phyloP scores from a whole-genome alignment of 2,113 vertebrate genomes.

The Vombatus ursinus region DNA sequence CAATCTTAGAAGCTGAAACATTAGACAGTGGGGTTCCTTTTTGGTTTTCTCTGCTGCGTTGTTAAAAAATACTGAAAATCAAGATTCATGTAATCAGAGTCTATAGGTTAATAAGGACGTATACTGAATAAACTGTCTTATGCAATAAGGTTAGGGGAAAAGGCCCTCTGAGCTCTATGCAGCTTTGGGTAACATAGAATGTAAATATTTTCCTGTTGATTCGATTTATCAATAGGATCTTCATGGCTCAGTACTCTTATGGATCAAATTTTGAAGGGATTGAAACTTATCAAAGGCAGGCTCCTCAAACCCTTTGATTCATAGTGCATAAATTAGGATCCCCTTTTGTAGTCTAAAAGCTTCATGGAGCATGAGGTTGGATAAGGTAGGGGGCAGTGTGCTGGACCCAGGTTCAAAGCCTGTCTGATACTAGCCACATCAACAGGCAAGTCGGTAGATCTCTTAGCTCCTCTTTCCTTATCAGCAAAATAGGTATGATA shows the following conservation, averaged over 20 bases:
- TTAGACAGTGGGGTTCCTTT: background rate
- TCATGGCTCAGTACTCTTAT: background rate
- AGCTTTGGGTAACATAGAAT: background rate
- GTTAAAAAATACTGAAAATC: background rate
- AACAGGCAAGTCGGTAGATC: background rate
- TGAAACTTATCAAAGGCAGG: too few relatives aligned
- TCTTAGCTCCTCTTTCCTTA: background rate
- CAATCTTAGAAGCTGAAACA: background rate
- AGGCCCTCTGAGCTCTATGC: background rate
- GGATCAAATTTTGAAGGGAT: background rate
- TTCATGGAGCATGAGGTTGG: background rate
- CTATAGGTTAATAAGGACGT: background rate
- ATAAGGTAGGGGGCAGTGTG: background rate
- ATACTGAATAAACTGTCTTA: background rate
- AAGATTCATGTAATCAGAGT: background rate
- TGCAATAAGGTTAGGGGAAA: background rate
- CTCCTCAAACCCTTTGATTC: background rate
- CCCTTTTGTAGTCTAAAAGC: background rate
- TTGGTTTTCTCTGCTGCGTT: background rate
- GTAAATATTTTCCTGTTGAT: background rate
- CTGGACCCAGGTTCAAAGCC: background rate
- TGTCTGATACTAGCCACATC: background rate
- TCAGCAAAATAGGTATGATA: background rate
- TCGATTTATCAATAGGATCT: background rate
- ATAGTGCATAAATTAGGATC: background rate